These are phyloP conservation scores for Pomacea canaliculata DNA, from an alignment of 2,888 invertebrate genomes.

Conservation along the genomic window DNA sequence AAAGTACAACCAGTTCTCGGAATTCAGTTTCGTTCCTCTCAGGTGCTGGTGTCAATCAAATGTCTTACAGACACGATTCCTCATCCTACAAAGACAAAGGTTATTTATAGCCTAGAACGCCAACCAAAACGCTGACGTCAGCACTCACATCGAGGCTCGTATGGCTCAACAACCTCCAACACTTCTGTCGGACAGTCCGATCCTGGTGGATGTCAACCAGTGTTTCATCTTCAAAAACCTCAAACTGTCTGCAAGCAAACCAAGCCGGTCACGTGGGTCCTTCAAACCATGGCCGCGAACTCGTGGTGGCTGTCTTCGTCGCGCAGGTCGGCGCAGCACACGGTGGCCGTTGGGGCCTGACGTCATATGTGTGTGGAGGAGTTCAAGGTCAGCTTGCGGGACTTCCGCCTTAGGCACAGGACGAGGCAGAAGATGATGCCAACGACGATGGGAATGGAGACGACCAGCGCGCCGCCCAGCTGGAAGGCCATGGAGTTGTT, in stretches of 20 bases:
- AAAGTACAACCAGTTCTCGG: no score
- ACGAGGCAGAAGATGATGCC: conserved; percentile 31
- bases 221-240: no score
- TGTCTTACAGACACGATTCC: no score
- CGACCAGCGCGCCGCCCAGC: conserved; percentile 32
- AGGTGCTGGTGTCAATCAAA: no score
- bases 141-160: no score
- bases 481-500: conserved; percentile 28
- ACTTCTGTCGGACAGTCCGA: no score
- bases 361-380: conserved; percentile 22
- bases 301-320: not conserved
- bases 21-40: no score
- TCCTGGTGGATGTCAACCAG: no score
- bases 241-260: not conserved
- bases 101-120: no score
- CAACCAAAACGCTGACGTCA: no score
- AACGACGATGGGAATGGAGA: conserved; percentile 32
- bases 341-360: conserved; percentile 28
- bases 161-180: no score
- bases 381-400: conserved; percentile 11
- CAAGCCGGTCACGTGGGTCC: not conserved
- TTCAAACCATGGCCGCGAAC: not conserved
- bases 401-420: conserved; percentile 30
- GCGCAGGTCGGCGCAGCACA: conserved; percentile 31
- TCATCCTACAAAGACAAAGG: no score